A percentile compares a stretch with the other conserved stretches of the same genome.
These are phyloP conservation scores for Pseudocheirus occidentalis DNA, from an alignment of 2,797 vertebrate genomes.

Conservation along the genomic window DNA sequence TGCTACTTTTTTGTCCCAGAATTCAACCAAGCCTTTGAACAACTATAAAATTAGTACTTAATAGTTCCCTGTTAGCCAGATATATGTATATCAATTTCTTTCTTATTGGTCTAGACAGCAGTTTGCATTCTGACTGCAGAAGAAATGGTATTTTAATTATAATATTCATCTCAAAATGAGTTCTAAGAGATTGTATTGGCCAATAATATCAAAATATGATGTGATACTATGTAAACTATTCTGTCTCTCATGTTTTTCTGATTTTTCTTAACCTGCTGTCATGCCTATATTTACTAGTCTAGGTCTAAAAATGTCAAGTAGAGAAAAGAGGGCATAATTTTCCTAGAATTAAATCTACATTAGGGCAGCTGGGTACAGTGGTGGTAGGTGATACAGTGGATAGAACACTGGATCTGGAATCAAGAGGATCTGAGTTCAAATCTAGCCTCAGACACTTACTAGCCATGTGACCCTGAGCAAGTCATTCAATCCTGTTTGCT, in stretches of 20 bases:
- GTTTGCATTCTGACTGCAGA: neutral
- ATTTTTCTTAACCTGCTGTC: neutral
- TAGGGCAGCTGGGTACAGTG: neutral
- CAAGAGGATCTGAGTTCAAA: neutral
- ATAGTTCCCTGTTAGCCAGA: neutral
- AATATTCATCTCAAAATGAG: neutral
- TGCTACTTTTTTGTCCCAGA: neutral
- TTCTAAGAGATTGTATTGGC: neutral
- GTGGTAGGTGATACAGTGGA: neutral
- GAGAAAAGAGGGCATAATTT: neutral
- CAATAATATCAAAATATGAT: neutral
- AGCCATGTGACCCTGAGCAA: neutral
- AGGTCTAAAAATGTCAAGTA: neutral
- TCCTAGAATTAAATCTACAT: neutral
- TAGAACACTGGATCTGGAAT: neutral
- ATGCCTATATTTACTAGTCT: neutral
- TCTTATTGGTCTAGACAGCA: slow-evolving; percentile 20
- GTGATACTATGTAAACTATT: neutral
- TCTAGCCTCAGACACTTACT: neutral
- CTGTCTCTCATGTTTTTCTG: neutral
- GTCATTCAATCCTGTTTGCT: neutral
- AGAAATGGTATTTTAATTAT: neutral
- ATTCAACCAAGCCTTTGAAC: neutral
- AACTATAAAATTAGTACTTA: slow-evolving; percentile 16
- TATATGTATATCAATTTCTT: slow-evolving; percentile 1